These are phyloP conservation scores for Zosterops hypoxanthus DNA, from an alignment of 2,113 vertebrate genomes.

Conservation along the genomic window DNA sequence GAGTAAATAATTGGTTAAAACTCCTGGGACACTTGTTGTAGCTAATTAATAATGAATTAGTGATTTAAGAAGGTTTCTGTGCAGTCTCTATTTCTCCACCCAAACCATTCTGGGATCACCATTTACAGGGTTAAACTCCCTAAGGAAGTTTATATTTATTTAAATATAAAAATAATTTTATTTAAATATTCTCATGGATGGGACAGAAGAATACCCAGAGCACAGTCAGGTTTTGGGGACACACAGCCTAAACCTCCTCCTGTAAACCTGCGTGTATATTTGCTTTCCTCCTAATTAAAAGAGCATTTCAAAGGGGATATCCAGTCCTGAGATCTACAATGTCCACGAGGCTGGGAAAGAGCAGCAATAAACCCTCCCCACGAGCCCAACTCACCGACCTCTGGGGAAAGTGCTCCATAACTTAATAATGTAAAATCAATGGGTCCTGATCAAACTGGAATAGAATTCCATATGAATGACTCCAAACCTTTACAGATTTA, in stretches of 20 bases:
- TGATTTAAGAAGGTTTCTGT: background rate
- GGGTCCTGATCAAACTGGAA: constrained; percentile 19
- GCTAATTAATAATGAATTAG: background rate
- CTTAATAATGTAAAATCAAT: constrained; percentile 36
- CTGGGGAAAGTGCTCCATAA: constrained; percentile 3
- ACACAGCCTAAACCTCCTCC: background rate
- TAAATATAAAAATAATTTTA: too few species aligned
- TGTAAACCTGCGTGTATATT: background rate
- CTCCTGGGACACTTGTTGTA: background rate
- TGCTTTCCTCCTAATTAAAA: background rate
- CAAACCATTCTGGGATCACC: background rate
- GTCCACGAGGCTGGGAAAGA: background rate
- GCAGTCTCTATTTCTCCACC: background rate
- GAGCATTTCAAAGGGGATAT: background rate
- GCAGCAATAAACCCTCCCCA: background rate
- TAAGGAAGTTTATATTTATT: background rate
- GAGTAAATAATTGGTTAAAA: background rate
- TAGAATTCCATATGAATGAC: constrained; percentile 20
- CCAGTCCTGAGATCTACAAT: background rate
- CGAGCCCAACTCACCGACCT: background rate
- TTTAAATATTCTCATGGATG: background rate
- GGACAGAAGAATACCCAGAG: background rate
- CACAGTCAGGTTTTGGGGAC: background rate
- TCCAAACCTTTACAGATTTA: constrained; percentile 32
- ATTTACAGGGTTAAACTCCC: background rate